Percentiles rank a stretch among this genome's conserved stretches.
Evolutionary conservation across 2,888 invertebrate species (phyloP).

Genomic region (Drosophila mimica): DNA sequence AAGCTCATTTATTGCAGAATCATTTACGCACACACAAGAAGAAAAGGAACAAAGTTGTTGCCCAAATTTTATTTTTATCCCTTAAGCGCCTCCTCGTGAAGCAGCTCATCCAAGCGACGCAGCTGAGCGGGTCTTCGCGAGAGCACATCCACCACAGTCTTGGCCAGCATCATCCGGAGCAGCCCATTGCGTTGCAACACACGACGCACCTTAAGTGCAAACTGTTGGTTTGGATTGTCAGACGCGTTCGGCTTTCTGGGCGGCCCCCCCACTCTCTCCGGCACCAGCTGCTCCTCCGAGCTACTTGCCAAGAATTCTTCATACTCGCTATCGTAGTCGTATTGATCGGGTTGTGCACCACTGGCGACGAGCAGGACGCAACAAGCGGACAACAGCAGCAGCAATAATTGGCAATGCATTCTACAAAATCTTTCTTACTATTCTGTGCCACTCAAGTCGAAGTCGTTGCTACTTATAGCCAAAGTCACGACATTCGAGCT

Average conservation of each 20-base stretch:
- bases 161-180: slow-evolving; percentile 3
- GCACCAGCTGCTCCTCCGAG: background rate
- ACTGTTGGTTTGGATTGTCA: background rate
- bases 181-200: slow-evolving; percentile 14
- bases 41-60: background rate
- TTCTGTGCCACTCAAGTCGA: background rate
- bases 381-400: slow-evolving; percentile 15
- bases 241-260: background rate
- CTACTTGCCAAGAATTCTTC: background rate
- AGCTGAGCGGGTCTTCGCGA: background rate
- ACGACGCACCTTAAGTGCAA: background rate
- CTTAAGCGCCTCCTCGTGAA: slow-evolving; percentile 17
- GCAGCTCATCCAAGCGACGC: slow-evolving; percentile 21
- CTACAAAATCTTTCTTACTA: background rate
- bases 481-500: background rate
- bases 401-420: slow-evolving; percentile 23
- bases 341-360: background rate
- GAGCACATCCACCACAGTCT: slow-evolving; percentile 13
- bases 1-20: slow-evolving; percentile 39
- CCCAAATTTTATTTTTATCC: background rate
- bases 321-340: background rate
- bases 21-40: background rate
- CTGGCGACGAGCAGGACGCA: background rate
- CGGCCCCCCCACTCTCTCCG: background rate
- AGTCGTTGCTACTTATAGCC: slow-evolving; percentile 27